phyloP scores from a whole-genome alignment of 2,888 invertebrate genomes.

The Diplolepis rosae region DNA sequence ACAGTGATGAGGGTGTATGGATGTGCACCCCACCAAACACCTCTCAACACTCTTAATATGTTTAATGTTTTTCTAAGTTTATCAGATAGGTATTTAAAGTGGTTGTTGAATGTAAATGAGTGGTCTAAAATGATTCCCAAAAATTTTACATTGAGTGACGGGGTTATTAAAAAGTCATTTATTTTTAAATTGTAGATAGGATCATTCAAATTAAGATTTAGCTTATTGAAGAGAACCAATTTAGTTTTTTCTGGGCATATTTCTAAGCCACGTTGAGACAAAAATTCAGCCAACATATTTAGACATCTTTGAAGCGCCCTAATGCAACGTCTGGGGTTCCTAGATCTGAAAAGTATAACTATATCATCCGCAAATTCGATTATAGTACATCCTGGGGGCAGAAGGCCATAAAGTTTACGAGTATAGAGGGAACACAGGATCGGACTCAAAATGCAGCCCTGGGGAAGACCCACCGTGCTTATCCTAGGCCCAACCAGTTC shows the following conservation, averaged over 20 bases:
- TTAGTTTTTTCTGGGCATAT: background rate
- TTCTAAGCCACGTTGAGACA: background rate
- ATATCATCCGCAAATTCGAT: background rate
- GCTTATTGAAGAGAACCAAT: background rate
- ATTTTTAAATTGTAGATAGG: background rate
- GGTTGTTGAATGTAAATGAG: background rate
- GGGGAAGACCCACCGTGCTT: background rate
- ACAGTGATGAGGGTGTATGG: slow-evolving; percentile 19
- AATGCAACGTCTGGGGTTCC: background rate
- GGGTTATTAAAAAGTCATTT: background rate
- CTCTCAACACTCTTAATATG: slow-evolving; percentile 32
- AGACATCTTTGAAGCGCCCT: background rate
- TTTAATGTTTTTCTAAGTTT: slow-evolving; percentile 10
- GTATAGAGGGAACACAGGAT: background rate
- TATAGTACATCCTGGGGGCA: background rate
- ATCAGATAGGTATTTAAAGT: background rate
- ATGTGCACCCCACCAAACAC: slow-evolving; percentile 39
- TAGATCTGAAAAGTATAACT: background rate
- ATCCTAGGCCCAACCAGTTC: background rate
- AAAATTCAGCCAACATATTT: background rate
- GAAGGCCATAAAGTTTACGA: background rate
- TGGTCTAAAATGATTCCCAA: no score
- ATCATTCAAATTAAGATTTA: background rate
- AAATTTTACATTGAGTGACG: no score
- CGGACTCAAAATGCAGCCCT: background rate